phyloP scores from a whole-genome alignment of 2,888 invertebrate species.

The Agriopis leucophaearia region DNA sequence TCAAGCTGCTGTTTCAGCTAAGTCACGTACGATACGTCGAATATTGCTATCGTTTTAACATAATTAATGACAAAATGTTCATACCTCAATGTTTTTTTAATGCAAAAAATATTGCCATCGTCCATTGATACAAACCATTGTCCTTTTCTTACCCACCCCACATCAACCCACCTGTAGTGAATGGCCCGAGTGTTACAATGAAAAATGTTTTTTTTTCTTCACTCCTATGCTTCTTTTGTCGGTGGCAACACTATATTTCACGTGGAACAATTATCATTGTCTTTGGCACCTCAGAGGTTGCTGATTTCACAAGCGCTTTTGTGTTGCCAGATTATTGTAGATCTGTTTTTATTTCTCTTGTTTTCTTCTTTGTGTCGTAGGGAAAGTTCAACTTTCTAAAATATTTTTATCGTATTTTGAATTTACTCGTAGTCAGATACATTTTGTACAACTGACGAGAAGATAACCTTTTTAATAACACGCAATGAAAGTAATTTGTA shows the following conservation, averaged over 20 bases:
- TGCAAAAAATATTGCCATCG: conserved; percentile 74
- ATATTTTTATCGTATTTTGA: conserved; percentile 8
- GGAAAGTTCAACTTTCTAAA: conserved; percentile 18
- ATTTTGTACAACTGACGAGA: not conserved
- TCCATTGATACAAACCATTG: conserved; percentile 83
- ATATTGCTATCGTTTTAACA: conserved; percentile 58
- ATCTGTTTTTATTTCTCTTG: conserved; percentile 30
- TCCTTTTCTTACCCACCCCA: conserved; percentile 79
- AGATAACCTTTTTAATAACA: conserved; percentile 16
- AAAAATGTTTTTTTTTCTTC: conserved; percentile 78
- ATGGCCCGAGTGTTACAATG: conserved; percentile 78
- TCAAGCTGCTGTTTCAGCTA: conserved; percentile 35
- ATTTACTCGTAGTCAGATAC: not conserved
- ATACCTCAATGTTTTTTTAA: conserved; percentile 64
- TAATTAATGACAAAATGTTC: conserved; percentile 76
- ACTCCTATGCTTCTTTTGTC: conserved; percentile 75
- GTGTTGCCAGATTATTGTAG: conserved; percentile 50
- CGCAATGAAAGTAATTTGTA: conserved; percentile 49
- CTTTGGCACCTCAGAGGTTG: conserved; percentile 78
- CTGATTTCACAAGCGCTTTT: conserved; percentile 48
- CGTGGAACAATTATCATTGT: conserved; percentile 86
- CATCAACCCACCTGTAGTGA: conserved; percentile 81
- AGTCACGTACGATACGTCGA: conserved; percentile 59
- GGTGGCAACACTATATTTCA: conserved; percentile 85
- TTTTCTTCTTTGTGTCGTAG: conserved; percentile 21